Conservation (phyloP, 2,797 vertebrate species). For the Chanos chanos region DNA sequence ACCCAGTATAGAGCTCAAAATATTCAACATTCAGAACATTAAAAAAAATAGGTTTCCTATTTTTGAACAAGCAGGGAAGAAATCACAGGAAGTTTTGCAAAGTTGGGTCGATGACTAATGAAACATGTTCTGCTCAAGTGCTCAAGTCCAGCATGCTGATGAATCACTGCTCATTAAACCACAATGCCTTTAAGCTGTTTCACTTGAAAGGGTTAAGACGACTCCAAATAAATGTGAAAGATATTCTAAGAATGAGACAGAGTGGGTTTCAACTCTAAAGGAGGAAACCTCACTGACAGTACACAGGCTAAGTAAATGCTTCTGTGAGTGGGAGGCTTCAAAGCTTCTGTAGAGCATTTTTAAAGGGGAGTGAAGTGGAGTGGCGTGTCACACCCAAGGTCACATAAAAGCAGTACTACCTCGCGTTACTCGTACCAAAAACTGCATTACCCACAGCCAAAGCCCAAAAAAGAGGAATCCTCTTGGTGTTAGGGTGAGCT, state of each 20-base stretch:
- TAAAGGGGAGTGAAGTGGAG: slow-evolving; percentile 12
- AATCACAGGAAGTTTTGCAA: neutral
- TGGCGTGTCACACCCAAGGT: slow-evolving; percentile 37
- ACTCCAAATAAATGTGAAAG: no score
- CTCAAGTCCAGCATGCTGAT: no score
- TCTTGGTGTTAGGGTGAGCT: no score
- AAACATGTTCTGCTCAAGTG: no score
- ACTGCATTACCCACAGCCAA: slow-evolving; percentile 35
- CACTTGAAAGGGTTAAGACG: no score
- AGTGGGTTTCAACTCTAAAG: no score
- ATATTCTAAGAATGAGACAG: no score
- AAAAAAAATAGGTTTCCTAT: slow-evolving; percentile 10
- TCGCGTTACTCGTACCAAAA: slow-evolving; percentile 48
- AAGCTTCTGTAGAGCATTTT: slow-evolving; percentile 45
- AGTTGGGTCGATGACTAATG: neutral
- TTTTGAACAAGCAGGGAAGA: neutral
- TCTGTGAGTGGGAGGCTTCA: slow-evolving; percentile 39
- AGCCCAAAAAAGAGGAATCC: no score
- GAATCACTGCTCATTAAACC: no score
- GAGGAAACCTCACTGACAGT: no score
- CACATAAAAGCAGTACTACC: slow-evolving; percentile 42
- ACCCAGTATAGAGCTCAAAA: neutral
- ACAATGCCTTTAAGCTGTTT: no score
- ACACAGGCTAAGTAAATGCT: no score
- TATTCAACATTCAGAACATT: neutral